A percentile compares a stretch with the other conserved stretches of the same genome.
Evolutionary conservation across 2,797 vertebrate genomes (phyloP).

Genomic region (Enteromius trimaculatus): DNA sequence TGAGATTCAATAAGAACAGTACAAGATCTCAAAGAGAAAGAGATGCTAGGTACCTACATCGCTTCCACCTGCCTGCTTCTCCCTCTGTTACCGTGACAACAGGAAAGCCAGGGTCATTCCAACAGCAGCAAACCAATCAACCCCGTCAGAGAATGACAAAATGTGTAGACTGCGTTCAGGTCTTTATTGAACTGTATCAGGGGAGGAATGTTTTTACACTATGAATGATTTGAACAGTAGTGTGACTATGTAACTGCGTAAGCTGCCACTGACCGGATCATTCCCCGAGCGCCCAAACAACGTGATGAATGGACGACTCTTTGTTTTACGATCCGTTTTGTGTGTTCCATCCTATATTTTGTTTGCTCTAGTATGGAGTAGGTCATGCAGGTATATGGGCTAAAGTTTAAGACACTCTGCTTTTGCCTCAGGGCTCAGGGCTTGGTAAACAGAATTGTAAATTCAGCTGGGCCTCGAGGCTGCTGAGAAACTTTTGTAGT

Average conservation of each 20-base stretch:
- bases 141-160: slow-evolving; percentile 48
- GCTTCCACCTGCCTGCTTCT: slow-evolving; percentile 34
- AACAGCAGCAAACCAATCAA: slow-evolving; percentile 51
- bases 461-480: slow-evolving; percentile 31
- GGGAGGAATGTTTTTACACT: slow-evolving; percentile 22
- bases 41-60: slow-evolving; percentile 33
- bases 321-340: not conserved
- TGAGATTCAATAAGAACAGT: slow-evolving; percentile 1
- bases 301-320: not conserved
- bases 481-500: slow-evolving; percentile 29
- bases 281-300: not conserved
- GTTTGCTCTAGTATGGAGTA: not conserved
- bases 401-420: slow-evolving; percentile 32
- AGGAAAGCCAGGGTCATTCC: slow-evolving; percentile 57
- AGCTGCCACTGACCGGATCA: slow-evolving; percentile 1
- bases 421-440: slow-evolving; percentile 41
- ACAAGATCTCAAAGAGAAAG: not conserved
- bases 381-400: slow-evolving; percentile 6
- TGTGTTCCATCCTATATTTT: not conserved
- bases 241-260: slow-evolving; percentile 4
- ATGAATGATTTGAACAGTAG: slow-evolving; percentile 8
- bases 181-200: slow-evolving; percentile 19
- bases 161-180: slow-evolving; percentile 23
- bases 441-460: slow-evolving; percentile 25
- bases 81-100: slow-evolving; percentile 74